Percentiles rank a stretch among this genome's conserved stretches.
Conservation (phyloP, 2,797 vertebrate species). For the Masticophis lateralis region DNA sequence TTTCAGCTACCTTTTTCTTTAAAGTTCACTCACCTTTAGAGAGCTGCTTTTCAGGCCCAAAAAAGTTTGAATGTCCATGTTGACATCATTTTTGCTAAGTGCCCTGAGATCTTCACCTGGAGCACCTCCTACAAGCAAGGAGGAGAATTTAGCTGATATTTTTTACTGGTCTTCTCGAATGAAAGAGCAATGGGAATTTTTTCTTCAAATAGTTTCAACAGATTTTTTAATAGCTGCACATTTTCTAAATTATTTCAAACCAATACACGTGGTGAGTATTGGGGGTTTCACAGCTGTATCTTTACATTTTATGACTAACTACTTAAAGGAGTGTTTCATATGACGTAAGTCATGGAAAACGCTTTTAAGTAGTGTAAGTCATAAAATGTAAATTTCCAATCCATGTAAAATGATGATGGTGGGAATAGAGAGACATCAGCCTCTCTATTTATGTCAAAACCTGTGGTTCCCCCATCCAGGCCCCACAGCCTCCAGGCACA, state of each 20-base stretch:
- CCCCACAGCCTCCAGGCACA: not conserved
- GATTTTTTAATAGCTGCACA: not conserved
- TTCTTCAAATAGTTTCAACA: not conserved
- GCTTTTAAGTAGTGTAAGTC: not conserved
- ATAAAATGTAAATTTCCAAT: not conserved
- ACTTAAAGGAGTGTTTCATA: not conserved
- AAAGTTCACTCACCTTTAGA: slow-evolving; percentile 57
- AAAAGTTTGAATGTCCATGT: slow-evolving; percentile 60
- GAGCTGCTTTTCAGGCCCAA: slow-evolving; percentile 32
- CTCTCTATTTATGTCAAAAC: not conserved
- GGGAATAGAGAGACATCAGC: not conserved
- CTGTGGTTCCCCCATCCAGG: not conserved
- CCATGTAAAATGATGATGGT: not conserved
- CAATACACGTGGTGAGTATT: not conserved
- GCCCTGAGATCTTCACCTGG: slow-evolving; percentile 49
- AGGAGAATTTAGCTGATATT: fast-evolving
- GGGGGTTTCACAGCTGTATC: not conserved
- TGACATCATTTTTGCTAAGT: slow-evolving; percentile 47
- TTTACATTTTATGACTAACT: too few species aligned
- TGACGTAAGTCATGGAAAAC: not conserved
- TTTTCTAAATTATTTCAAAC: not conserved
- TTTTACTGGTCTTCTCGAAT: not conserved
- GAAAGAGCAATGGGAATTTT: not conserved
- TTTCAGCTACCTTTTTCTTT: not conserved
- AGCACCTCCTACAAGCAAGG: slow-evolving; percentile 60